Evolutionary conservation across 2,888 invertebrate genomes (phyloP), one percentile per base, ranked within the genome.

Genomic region (Rhogogaster chlorosoma): DNA sequence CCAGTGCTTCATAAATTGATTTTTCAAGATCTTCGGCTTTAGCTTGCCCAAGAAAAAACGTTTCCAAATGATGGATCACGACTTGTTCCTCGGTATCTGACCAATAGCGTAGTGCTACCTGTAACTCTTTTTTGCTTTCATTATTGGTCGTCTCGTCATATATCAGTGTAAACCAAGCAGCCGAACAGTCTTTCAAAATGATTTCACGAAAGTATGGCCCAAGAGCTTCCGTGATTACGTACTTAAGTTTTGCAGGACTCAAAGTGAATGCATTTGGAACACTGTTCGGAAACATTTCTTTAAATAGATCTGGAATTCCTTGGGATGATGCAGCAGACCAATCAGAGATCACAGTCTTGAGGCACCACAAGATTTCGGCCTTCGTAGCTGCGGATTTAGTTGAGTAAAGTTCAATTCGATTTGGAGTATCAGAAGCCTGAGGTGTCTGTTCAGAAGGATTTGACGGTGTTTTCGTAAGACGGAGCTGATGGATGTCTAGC

Each of bases 291-390:
- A 77, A 77, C 77, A 77, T 77, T 77, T 75, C 75, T 49, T 29
- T 45, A 12, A 75, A 75, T n/a, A 75, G 26, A 2, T 77, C 53
- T 3, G 53, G n/a, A 53, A 77, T 77, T 49, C 77, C 53, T 32
- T 77, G 77, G 53, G 53, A 53, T 53, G 77, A 49, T 77, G 77
- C 77, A 53, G 77, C 77, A 77, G 77, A 77, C 77, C 77, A 77
- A 32, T 77, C 49, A 32, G 53, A 77, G 53, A 77, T 9, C 29
- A 77, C 49, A 32, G 9, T 77, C 53, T 77, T 77, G 32, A 77
- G 77, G 9, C 49, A 29, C 77, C 49, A 77, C 32, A 49, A 32
- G 32, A 77, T 77, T 77, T 77, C 77, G 2, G 53, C 49, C 32
- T 77, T 53, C 32, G 32, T 77, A 77, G 77, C 77, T 77, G 32